Conservation (phyloP, 2,113 vertebrate genomes). For the Tetraodon nigroviridis region DNA sequence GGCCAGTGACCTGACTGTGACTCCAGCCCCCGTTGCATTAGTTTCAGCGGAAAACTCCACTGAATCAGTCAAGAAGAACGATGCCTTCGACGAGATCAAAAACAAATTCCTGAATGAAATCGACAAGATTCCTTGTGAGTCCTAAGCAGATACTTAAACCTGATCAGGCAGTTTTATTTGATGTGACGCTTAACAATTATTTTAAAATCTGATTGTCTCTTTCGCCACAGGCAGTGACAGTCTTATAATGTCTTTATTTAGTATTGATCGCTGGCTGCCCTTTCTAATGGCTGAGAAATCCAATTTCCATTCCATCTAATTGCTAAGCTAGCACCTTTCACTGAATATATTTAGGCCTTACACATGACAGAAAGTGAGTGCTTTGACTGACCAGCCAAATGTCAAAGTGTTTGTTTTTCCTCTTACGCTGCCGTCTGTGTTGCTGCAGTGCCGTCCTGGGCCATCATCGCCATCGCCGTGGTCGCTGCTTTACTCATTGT, state of each 20-base stretch:
- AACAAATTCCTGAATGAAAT: constrained; percentile 94
- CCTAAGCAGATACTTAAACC: constrained; percentile 9
- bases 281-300: constrained; percentile 59
- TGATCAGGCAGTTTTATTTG: constrained; percentile 24
- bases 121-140: constrained; percentile 91
- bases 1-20: constrained; percentile 64
- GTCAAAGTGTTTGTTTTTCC: constrained; percentile 46
- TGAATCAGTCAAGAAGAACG: constrained; percentile 75
- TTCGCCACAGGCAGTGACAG: constrained; percentile 46
- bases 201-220: constrained; percentile 41
- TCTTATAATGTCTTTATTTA: constrained; percentile 63
- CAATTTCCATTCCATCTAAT: constrained; percentile 57
- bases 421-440: constrained; percentile 35
- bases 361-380: constrained; percentile 39
- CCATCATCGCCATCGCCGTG: constrained; percentile 89
- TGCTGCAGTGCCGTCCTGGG: constrained; percentile 88
- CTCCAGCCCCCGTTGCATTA: constrained; percentile 63
- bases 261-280: constrained; percentile 61
- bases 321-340: constrained; percentile 51
- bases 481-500: constrained; percentile 89
- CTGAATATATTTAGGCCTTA: constrained; percentile 57
- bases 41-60: constrained; percentile 81
- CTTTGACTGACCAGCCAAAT: constrained; percentile 54
- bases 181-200: constrained; percentile 20
- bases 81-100: constrained; percentile 83